Conservation (phyloP, 2,797 vertebrate genomes). For the Nasua narica region DNA sequence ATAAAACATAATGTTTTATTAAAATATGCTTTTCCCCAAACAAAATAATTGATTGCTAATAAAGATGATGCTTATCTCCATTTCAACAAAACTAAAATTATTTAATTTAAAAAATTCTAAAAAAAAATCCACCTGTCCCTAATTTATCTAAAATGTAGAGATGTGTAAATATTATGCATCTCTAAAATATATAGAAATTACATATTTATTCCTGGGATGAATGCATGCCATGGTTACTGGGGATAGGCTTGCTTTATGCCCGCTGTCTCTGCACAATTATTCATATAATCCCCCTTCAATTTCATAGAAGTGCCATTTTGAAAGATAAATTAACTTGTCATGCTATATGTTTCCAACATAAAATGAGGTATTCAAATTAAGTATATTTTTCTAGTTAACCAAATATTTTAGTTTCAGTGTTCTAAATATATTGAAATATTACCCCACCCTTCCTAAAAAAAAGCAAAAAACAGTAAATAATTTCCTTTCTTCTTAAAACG, state of each 20-base stretch:
- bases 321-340: neutral
- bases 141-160: neutral
- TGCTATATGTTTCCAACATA: neutral
- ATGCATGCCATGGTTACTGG: neutral
- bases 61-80: neutral
- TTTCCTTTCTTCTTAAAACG: neutral
- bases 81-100: neutral
- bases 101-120: neutral
- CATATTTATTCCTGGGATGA: neutral
- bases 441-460: neutral
- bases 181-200: neutral
- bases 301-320: neutral
- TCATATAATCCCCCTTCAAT: neutral
- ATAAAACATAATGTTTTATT: neutral
- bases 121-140: neutral
- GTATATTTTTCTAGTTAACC: neutral
- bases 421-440: neutral
- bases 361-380: neutral
- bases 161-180: neutral
- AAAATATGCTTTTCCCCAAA: neutral
- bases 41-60: neutral
- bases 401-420: neutral
- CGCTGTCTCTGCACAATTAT: neutral
- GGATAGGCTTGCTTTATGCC: neutral
- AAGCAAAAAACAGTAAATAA: neutral